Conservation (phyloP, 2,888 invertebrate genomes). For the Synanthedon andrenaeformis region DNA sequence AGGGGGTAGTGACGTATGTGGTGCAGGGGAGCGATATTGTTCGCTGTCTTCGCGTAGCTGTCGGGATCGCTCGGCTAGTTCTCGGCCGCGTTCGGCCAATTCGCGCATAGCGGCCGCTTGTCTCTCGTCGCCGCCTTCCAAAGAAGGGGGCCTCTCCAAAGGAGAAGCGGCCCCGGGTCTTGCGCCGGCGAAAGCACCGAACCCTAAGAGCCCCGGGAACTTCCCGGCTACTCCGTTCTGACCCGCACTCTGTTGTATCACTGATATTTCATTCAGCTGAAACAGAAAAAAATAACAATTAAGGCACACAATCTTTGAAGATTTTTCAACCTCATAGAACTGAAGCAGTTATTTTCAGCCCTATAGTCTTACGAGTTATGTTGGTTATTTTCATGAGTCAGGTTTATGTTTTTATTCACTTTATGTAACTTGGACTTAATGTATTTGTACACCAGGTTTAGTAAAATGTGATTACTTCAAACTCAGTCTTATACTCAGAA, state of each 20-base stretch:
- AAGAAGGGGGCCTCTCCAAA: slow-evolving; percentile 54
- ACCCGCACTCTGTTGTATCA: slow-evolving; percentile 79
- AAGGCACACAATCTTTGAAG: neutral
- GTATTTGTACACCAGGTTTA: too few relatives aligned
- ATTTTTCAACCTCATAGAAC: neutral
- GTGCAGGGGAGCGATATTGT: slow-evolving; percentile 52
- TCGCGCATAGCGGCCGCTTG: slow-evolving; percentile 65
- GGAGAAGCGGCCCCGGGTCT: slow-evolving; percentile 70
- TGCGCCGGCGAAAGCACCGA: slow-evolving; percentile 75
- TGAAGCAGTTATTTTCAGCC: too few relatives aligned
- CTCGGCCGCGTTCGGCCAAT: slow-evolving; percentile 66
- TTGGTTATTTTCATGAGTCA: too few relatives aligned
- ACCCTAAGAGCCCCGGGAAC: slow-evolving; percentile 82
- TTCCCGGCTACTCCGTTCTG: slow-evolving; percentile 77
- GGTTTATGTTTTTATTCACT: neutral
- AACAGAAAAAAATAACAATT: slow-evolving; percentile 16
- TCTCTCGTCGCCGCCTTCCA: slow-evolving; percentile 55
- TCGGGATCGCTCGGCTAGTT: slow-evolving; percentile 61
- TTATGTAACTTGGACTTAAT: too few relatives aligned
- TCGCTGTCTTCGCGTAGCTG: slow-evolving; percentile 63
- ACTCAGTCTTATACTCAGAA: too few relatives aligned
- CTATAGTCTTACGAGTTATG: too few relatives aligned
- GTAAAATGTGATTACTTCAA: too few relatives aligned
- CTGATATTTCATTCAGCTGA: slow-evolving; percentile 85
- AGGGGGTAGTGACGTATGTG: slow-evolving; percentile 45